Evolutionary conservation across 2,888 invertebrate genomes (phyloP).

Genomic region (Lysandra coridon): DNA sequence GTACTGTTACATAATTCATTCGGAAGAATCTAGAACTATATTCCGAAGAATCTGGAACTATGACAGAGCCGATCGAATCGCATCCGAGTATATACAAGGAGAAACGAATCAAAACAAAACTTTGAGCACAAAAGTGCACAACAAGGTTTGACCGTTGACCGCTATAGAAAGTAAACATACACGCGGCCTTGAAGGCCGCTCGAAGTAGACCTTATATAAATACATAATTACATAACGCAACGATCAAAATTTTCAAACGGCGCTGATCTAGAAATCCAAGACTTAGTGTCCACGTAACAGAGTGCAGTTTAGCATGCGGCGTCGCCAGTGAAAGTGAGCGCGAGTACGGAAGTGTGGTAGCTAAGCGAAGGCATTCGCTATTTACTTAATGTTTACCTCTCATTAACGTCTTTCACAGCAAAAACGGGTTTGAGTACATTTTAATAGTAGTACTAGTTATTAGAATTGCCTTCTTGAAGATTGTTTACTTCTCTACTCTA

Average conservation of each 20-base stretch:
- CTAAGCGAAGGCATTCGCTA: conserved; percentile 63
- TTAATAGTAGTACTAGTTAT: conserved; percentile 8
- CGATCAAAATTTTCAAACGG: conserved; percentile 48
- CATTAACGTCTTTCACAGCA: conserved; percentile 20
- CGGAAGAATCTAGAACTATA: background rate
- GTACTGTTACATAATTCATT: background rate
- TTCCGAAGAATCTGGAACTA: background rate
- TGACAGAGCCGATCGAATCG: background rate
- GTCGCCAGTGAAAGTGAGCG: conserved; percentile 69
- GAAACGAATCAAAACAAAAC: conserved; percentile 48
- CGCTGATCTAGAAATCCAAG: conserved; percentile 44
- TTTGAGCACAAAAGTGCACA: conserved; percentile 48
- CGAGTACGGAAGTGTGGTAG: conserved; percentile 69
- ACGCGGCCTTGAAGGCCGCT: conserved; percentile 70
- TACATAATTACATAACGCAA: conserved; percentile 47
- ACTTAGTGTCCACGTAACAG: conserved; percentile 49
- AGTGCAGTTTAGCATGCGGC: conserved; percentile 46
- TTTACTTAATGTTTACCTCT: conserved; percentile 44
- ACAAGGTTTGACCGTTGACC: conserved; percentile 56
- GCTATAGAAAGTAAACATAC: conserved; percentile 75
- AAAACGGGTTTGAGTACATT: conserved; percentile 15
- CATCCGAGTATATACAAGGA: background rate
- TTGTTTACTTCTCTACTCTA: background rate
- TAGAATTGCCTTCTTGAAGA: background rate
- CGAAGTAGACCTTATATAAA: conserved; percentile 42